Evolutionary conservation across 2,797 vertebrate species (phyloP).

Genomic region (Accipiter minullus): DNA sequence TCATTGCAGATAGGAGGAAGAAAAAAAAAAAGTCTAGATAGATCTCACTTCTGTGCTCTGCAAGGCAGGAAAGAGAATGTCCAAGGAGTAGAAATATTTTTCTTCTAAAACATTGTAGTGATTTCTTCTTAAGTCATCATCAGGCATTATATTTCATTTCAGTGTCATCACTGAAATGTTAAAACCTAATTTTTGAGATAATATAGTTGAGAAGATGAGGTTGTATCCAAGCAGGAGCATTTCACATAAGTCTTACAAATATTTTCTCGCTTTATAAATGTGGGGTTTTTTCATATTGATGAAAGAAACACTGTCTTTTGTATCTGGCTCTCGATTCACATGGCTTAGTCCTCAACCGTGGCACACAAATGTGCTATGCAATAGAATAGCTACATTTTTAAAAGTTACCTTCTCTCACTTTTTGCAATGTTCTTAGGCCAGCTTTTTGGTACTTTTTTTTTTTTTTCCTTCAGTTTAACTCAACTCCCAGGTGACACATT

Average conservation of each 20-base stretch:
- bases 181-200: neutral
- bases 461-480: neutral
- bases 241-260: neutral
- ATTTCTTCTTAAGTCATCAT: neutral
- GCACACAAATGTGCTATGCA: neutral
- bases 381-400: neutral
- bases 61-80: neutral
- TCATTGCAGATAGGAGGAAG: neutral
- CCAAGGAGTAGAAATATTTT: neutral
- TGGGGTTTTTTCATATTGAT: accelerated
- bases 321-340: neutral
- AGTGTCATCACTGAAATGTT: neutral
- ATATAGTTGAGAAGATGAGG: neutral
- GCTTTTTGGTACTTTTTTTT: neutral
- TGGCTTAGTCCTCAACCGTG: neutral
- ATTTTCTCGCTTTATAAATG: neutral
- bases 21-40: neutral
- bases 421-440: neutral
- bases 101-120: neutral
- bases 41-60: neutral
- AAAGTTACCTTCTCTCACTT: neutral
- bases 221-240: neutral
- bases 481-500: neutral
- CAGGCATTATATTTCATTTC: neutral
- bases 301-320: neutral